Evolutionary conservation across 2,113 vertebrate genomes (phyloP), one percentile per base, ranked within the genome.

Genomic region (Neodontobutis hainanensis): DNA sequence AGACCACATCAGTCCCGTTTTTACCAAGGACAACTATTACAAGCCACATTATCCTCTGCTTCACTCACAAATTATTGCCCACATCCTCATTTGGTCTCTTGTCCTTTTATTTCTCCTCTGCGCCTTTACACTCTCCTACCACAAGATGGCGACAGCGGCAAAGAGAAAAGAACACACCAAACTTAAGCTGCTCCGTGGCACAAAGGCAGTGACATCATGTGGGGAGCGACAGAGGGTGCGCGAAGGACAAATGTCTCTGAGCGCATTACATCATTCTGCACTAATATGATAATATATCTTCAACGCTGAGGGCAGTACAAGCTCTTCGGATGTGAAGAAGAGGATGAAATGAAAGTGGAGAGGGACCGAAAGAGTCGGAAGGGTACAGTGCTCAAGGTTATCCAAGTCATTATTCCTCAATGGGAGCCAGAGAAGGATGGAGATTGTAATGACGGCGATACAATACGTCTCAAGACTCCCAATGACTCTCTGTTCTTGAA

Each of bases 201-300:
- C 65, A 77, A 70, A 85, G 78, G 76, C 74, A 46, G 82, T 87
- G 87, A 90, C 87, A 77, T 88, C 86, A 89, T 84, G 80, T 70
- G 72, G 61, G 32, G 75, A 84, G 81, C 74, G 83, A 85, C 85
- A 89, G 84, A 91, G 88, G 87, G 83, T 85, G 87, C 58, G 70
- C 84, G 84, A 90, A 91, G 89, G 88, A 91, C 89, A 85, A 91
- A 86, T 69, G 87, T 88, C 87, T 78, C 78, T 75, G 80, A 85
- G 75, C 71, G 83, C 83, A 88, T 90, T 77, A 90, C 89, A 87
- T 90, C 89, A 90, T 70, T 87, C 84, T 67, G 70, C 72, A 56
- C 79, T 87, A 87, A 89, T 88, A 87, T 87, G 81, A 90, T 90
- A 74, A 89, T 88, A 82, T 75, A 84, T 87, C 85, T 87, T 63